Evolutionary conservation across 2,797 vertebrate species (phyloP), one percentile per base, ranked within the genome.

Genomic region (Carapus acus): DNA sequence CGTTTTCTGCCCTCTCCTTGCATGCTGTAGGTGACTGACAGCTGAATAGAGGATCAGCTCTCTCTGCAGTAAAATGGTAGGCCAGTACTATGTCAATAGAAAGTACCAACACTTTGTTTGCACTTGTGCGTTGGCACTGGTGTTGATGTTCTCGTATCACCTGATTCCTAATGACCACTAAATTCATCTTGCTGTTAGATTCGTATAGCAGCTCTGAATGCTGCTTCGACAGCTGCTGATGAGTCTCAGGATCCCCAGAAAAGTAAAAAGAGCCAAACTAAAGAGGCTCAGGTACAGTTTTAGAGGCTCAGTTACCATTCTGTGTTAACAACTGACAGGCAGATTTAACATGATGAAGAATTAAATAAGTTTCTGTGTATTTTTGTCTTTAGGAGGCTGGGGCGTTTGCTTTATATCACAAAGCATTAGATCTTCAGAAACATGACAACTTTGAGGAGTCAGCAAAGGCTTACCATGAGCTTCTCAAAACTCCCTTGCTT

Each of bases 391-490:
- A 99, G 96, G 96, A 98, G 87, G 95, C 95, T 0, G 96, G 97
- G 83, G 96, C 96, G 1, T 98, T 99, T 85, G 91, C 96, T 62
- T 82, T 99, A 31, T 98, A 99, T 60, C 94, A 99, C 79, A 94
- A 93, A 82, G 96, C 96, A 23, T 85, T 99, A 79, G 96, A 98
- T 79, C 91, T 98, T 49, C 96, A 99, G 81, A 99, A 98, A 62
- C 94, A 97, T n/a, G 96, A 99, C 81, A 86, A 88, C 44, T 96
- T 94, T 80, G 94, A 96, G 38, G 95, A 97, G 36, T 98, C 96
- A 11, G 88, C 92, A 49, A 93, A 89, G 65, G 96, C 96, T 41
- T 99, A 99, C 71, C 94, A 97, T 61, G 91, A 94, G 57, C 92
- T 99, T 1, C 89, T 98, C 44, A 94, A 94, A 81, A 96, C 93